Conservation (phyloP, 1,140 invertebrate genomes). For the Adelges cooleyi region DNA sequence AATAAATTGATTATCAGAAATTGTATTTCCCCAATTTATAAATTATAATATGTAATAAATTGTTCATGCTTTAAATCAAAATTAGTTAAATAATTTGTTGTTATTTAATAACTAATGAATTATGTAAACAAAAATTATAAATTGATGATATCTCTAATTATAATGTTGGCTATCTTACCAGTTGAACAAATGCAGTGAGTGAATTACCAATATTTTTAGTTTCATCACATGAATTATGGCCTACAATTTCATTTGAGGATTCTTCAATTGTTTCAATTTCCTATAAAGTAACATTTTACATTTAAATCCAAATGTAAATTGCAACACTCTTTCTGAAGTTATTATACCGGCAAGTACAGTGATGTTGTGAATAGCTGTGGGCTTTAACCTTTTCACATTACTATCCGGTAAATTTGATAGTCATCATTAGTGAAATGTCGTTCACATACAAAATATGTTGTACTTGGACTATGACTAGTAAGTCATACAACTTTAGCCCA, state of each 20-base stretch:
- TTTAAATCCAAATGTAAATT: background rate
- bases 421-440: background rate
- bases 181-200: background rate
- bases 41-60: background rate
- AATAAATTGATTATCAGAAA: background rate
- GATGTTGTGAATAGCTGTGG: background rate
- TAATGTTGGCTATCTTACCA: background rate
- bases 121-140: background rate
- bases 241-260: background rate
- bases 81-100: background rate
- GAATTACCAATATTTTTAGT: background rate
- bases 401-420: background rate
- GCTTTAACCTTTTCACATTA: background rate
- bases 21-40: background rate
- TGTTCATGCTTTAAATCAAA: background rate
- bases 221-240: background rate
- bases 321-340: background rate
- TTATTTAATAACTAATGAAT: background rate
- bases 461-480: background rate
- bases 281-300: background rate
- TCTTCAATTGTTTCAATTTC: background rate
- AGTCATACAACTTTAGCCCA: background rate
- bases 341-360: background rate
- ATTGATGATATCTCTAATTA: background rate
- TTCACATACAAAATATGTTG: background rate